phyloP scores from a whole-genome alignment of 2,113 vertebrate species.

The Crocuta crocuta region DNA sequence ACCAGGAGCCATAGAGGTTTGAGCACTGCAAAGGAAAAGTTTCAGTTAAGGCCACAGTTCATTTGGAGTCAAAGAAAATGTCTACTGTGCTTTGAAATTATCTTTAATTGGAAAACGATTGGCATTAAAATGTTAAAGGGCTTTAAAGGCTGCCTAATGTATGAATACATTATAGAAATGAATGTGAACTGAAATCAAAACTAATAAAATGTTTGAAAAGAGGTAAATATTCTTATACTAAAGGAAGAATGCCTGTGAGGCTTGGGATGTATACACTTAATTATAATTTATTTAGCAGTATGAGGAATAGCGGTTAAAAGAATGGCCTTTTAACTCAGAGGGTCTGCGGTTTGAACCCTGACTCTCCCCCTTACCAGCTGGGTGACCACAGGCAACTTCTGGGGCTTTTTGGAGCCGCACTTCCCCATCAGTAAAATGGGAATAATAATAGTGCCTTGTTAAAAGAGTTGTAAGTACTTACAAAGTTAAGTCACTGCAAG shows the following conservation, averaged over 20 bases:
- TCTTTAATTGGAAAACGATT: neutral
- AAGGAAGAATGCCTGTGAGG: neutral
- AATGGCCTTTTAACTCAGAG: neutral
- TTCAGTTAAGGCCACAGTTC: constrained; percentile 33
- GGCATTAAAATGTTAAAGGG: neutral
- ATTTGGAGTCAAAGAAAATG: constrained; percentile 24
- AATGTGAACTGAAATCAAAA: constrained; percentile 57
- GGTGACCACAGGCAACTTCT: neutral
- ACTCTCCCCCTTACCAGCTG: neutral
- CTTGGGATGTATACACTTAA: neutral
- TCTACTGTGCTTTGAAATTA: constrained; percentile 47
- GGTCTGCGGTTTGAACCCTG: neutral
- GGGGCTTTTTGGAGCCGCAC: neutral
- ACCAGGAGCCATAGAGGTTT: constrained; percentile 28
- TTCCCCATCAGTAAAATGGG: neutral
- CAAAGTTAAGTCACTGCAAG: neutral
- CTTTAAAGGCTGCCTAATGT: neutral
- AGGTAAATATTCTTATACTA: neutral
- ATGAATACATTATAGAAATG: constrained; percentile 1
- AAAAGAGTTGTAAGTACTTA: constrained; percentile 26
- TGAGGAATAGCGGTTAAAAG: neutral
- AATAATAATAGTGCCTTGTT: neutral
- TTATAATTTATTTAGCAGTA: neutral
- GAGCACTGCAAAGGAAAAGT: neutral
- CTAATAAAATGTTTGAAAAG: neutral